phyloP scores from a whole-genome alignment of 2,113 vertebrate species.

The Bos taurus region DNA sequence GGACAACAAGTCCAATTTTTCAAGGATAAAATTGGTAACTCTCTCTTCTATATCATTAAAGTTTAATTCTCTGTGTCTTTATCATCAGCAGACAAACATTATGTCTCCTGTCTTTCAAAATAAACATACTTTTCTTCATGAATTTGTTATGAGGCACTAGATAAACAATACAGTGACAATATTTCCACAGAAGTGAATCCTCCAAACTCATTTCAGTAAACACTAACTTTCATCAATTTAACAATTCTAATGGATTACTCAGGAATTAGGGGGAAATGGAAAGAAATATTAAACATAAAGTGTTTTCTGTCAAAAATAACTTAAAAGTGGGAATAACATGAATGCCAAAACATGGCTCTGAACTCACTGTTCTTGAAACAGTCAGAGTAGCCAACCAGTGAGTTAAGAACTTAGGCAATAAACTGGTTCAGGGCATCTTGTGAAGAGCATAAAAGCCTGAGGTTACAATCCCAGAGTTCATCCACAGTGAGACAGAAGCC shows the following conservation, averaged over 20 bases:
- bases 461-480: not conserved
- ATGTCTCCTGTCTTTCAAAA: constrained; percentile 10
- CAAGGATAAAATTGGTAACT: not conserved
- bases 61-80: not conserved
- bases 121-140: not conserved
- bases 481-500: not conserved
- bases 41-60: not conserved
- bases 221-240: not conserved
- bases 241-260: not conserved
- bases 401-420: not conserved
- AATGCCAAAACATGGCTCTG: not conserved
- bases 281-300: not conserved
- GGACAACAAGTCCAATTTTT: not conserved
- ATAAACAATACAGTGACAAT: not conserved
- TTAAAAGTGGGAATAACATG: not conserved
- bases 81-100: not conserved
- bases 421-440: not conserved
- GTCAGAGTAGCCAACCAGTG: not conserved
- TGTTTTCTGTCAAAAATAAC: not conserved
- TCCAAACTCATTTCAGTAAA: not conserved
- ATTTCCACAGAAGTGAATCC: not conserved
- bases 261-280: not conserved
- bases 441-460: not conserved
- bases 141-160: not conserved
- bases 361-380: not conserved